Evolutionary conservation across 2,888 invertebrate species (phyloP).

Genomic region (Helobdella robusta): DNA sequence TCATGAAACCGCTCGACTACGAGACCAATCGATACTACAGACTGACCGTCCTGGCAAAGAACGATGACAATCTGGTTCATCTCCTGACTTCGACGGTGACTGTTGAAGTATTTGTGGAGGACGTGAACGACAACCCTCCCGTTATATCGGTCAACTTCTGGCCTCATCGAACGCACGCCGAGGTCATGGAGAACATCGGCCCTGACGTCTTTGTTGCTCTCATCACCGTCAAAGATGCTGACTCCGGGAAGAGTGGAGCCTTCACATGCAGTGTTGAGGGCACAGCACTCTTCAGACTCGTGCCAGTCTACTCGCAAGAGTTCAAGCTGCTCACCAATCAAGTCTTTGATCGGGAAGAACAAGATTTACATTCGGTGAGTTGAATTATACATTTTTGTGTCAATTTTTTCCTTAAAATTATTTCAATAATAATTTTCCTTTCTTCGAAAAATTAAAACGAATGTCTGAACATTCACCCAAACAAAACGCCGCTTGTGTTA

Average conservation of each 20-base stretch:
- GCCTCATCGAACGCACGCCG: slow-evolving; percentile 62
- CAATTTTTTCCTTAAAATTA: no score
- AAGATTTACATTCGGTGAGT: slow-evolving; percentile 7
- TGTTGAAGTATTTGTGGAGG: slow-evolving; percentile 53
- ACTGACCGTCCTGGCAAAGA: slow-evolving; percentile 29
- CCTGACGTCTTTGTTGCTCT: slow-evolving; percentile 32
- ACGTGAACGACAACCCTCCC: slow-evolving; percentile 79
- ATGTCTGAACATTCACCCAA: no score
- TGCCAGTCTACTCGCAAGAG: slow-evolving; percentile 18
- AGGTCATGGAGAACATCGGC: slow-evolving; percentile 33
- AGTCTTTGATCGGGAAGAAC: slow-evolving; percentile 12
- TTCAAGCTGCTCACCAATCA: slow-evolving; percentile 27
- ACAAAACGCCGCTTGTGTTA: no score
- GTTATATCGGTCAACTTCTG: slow-evolving; percentile 72
- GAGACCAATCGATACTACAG: slow-evolving; percentile 27
- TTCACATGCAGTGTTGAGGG: slow-evolving; percentile 22
- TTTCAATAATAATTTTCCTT: no score
- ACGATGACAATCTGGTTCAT: slow-evolving; percentile 47
- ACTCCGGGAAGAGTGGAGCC: slow-evolving; percentile 28
- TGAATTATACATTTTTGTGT: no score
- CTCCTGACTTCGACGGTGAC: slow-evolving; percentile 66
- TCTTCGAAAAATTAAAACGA: no score
- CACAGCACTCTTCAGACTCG: slow-evolving; percentile 13
- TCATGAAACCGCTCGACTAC: slow-evolving; percentile 29
- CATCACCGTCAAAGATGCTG: slow-evolving; percentile 31